Conservation (phyloP, 1,140 invertebrate species). For the Acyrthosiphon pisum region DNA sequence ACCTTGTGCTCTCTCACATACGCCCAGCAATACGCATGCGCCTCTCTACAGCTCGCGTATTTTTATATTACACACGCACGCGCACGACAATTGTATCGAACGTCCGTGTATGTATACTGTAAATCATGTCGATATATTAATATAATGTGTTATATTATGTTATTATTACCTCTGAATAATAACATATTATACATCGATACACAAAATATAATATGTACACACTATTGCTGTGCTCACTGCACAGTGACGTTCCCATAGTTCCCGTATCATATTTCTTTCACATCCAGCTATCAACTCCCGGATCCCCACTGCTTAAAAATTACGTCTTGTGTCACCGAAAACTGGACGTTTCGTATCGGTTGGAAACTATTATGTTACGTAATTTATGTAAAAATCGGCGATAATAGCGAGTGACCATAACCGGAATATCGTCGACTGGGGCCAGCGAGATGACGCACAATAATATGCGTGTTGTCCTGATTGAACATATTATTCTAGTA, state of each 20-base stretch:
- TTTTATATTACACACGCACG: background rate
- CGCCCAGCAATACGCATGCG: conserved; percentile 18
- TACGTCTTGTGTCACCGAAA: background rate
- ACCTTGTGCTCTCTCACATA: background rate
- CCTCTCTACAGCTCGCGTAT: background rate
- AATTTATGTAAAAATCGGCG: background rate
- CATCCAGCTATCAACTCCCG: background rate
- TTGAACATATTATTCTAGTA: background rate
- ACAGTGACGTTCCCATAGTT: background rate
- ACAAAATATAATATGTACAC: background rate
- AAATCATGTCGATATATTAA: background rate
- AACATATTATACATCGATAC: background rate
- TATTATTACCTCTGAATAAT: background rate
- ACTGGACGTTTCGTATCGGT: no score
- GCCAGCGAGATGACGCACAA: background rate
- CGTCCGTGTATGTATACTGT: background rate
- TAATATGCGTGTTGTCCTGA: background rate
- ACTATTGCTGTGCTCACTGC: background rate
- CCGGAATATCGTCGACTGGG: background rate
- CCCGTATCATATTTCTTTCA: background rate
- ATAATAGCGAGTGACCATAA: background rate
- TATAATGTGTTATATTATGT: background rate
- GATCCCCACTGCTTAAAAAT: background rate
- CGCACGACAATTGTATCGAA: background rate
- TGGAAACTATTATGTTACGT: background rate